These are phyloP conservation scores for Apodemia hepburni DNA, from an alignment of 2,888 invertebrate species.

Conservation along the genomic window DNA sequence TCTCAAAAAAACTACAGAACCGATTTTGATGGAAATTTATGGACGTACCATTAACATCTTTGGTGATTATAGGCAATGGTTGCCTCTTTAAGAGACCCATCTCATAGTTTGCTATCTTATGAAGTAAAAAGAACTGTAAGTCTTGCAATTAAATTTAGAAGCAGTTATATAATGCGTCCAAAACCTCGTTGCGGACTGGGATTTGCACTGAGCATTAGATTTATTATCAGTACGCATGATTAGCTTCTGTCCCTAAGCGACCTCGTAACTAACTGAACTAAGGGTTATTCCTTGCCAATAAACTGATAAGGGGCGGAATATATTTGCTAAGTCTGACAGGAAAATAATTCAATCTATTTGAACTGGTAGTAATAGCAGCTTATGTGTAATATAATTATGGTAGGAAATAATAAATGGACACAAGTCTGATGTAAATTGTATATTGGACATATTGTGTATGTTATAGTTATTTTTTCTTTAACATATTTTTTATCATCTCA, in stretches of 20 bases:
- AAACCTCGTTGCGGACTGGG: neutral
- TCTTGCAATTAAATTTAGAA: neutral
- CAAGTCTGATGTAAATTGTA: no score
- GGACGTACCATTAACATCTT: no score
- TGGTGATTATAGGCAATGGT: no score
- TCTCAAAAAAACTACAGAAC: no score
- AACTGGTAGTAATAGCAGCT: neutral
- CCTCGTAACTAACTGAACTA: conserved; percentile 20
- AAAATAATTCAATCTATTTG: neutral
- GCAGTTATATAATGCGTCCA: neutral
- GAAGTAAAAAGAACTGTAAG: neutral
- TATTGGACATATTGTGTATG: no score
- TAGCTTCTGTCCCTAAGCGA: conserved; percentile 18
- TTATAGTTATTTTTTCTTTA: no score
- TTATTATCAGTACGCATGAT: conserved; percentile 23
- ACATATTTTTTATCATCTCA: no score
- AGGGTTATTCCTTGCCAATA: conserved; percentile 19
- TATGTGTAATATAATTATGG: neutral
- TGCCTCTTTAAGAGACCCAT: no score
- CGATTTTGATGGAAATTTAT: no score
- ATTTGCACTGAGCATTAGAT: conserved; percentile 8
- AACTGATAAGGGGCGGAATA: conserved; percentile 20
- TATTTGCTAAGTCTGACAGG: conserved; percentile 12
- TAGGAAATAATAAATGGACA: no score
- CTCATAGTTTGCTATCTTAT: no score